These are phyloP conservation scores for Apteryx mantelli DNA, from an alignment of 2,113 vertebrate species.

Conservation along the genomic window DNA sequence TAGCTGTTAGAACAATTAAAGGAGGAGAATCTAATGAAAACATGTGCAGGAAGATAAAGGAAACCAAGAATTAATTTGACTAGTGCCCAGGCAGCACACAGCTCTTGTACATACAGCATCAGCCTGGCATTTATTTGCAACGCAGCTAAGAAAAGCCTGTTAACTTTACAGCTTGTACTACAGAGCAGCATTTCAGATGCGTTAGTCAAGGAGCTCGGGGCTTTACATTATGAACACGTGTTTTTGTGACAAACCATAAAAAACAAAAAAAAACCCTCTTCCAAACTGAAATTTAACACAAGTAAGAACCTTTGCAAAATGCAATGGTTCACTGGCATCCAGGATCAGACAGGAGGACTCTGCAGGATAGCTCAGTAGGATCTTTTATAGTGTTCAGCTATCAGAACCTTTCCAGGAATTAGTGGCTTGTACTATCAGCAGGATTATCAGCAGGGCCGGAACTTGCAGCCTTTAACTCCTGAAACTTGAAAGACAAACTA, in stretches of 20 bases:
- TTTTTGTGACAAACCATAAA: neutral
- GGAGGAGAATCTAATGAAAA: neutral
- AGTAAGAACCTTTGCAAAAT: neutral
- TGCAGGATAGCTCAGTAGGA: neutral
- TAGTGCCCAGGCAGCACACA: neutral
- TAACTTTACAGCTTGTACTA: neutral
- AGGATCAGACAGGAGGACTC: neutral
- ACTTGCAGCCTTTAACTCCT: neutral
- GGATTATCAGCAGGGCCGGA: neutral
- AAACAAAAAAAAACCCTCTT: neutral
- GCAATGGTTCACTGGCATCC: accelerated
- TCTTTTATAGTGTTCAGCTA: neutral
- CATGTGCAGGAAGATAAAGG: neutral
- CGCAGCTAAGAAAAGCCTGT: neutral
- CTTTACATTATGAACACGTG: neutral
- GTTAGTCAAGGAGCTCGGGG: conserved; percentile 1
- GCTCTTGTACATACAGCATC: neutral
- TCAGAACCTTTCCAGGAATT: neutral
- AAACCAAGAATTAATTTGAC: neutral
- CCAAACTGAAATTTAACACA: neutral
- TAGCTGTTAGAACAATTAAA: neutral
- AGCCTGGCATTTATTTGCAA: neutral
- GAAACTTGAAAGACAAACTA: neutral
- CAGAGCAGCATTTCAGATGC: neutral
- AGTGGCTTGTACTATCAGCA: neutral